Evolutionary conservation across 2,888 invertebrate genomes (phyloP).

Genomic region (Lepidocyrtoides sp.): DNA sequence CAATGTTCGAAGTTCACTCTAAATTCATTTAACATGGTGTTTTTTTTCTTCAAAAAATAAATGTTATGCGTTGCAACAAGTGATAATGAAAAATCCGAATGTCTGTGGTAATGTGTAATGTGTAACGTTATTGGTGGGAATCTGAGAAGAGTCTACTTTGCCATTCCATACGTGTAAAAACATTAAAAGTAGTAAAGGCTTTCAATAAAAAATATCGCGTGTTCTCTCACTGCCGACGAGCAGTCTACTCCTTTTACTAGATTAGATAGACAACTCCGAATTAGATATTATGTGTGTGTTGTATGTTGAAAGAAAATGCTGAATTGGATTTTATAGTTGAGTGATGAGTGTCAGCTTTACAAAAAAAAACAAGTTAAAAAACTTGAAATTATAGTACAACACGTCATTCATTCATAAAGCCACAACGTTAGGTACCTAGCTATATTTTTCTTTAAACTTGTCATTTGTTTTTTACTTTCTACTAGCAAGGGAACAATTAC

Average conservation of each 20-base stretch:
- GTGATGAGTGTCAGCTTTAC: background rate
- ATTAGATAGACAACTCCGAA: no score
- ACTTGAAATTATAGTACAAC: background rate
- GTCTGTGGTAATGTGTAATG: background rate
- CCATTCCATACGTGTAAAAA: no score
- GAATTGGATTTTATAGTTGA: background rate
- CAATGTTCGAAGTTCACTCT: background rate
- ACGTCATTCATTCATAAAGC: constrained; percentile 9
- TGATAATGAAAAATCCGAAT: background rate
- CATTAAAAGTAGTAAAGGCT: background rate
- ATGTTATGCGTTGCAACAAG: background rate
- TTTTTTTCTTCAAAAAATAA: background rate
- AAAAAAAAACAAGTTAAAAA: background rate
- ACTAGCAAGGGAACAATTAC: no score
- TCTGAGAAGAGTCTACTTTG: background rate
- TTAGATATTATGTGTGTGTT: background rate
- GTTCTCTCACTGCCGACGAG: constrained; percentile 37
- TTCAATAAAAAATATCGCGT: background rate
- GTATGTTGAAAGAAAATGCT: background rate
- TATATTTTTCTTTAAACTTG: no score
- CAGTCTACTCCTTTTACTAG: constrained; percentile 40
- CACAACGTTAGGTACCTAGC: background rate
- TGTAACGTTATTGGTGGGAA: background rate
- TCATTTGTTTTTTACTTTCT: no score
- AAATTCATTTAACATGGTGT: background rate